Percentiles rank a stretch among this genome's conserved stretches.
Evolutionary conservation across 2,797 vertebrate species (phyloP).

Genomic region (Vespertilio murinus): DNA sequence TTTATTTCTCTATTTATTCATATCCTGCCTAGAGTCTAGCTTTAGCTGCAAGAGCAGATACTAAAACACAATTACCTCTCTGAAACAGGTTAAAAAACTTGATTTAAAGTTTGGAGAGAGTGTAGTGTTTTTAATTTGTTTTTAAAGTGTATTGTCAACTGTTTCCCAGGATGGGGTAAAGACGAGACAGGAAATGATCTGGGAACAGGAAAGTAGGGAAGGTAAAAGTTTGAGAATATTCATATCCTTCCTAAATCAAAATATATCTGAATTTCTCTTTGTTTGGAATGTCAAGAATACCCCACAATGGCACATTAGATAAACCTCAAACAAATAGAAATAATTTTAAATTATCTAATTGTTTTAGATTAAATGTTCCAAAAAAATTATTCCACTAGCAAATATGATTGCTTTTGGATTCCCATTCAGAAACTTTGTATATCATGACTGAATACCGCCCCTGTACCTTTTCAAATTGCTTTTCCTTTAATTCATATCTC

Average conservation of each 20-base stretch:
- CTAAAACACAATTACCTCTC: conserved; percentile 35
- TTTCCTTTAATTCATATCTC: neutral
- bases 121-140: neutral
- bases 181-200: neutral
- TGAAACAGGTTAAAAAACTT: neutral
- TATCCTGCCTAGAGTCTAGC: neutral
- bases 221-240: neutral
- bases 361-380: neutral
- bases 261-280: neutral
- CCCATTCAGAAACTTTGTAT: neutral
- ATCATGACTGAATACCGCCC: neutral
- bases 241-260: neutral
- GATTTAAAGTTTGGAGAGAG: neutral
- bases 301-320: neutral
- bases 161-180: neutral
- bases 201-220: neutral
- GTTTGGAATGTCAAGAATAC: neutral
- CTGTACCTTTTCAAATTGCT: neutral
- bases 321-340: neutral
- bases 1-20: conserved; percentile 33
- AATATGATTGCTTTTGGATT: neutral
- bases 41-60: neutral
- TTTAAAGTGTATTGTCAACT: conserved; percentile 1
- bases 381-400: neutral
- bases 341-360: neutral